Percentiles rank a stretch among this genome's conserved stretches.
Conservation (phyloP, 2,113 vertebrate genomes). For the Archocentrus centrarchus region DNA sequence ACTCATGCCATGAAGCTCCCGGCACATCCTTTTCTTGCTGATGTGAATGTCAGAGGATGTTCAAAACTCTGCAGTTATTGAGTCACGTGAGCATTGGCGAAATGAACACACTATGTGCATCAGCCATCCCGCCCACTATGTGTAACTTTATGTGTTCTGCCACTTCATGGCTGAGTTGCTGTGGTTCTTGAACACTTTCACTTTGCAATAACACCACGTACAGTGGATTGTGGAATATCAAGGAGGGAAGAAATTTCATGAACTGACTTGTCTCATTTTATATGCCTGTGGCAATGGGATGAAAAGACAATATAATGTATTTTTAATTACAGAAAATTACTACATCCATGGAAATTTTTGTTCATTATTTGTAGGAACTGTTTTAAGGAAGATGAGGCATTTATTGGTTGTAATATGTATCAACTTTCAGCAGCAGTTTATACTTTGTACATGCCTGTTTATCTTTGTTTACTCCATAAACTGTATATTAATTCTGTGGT, state of each 20-base stretch:
- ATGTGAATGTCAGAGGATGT: no score
- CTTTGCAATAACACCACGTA: not conserved
- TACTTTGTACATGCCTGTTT: not conserved
- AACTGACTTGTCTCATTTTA: not conserved
- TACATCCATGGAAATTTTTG: not conserved
- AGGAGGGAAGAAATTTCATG: not conserved
- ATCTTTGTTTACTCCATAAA: not conserved
- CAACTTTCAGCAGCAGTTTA: not conserved
- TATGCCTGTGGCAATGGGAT: not conserved
- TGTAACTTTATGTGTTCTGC: not conserved
- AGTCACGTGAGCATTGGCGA: no score
- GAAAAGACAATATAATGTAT: not conserved
- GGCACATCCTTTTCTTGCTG: no score
- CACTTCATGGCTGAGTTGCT: not conserved
- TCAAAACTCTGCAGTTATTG: no score
- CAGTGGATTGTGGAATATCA: no score
- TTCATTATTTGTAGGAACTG: not conserved
- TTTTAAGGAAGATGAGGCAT: no score
- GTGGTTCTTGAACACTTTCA: not conserved
- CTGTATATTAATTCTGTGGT: not conserved
- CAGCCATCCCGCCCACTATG: no score
- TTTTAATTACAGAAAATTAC: not conserved
- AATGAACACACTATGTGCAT: no score
- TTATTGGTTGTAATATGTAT: not conserved
- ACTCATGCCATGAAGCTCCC: not conserved